Conservation (phyloP, 2,888 invertebrate genomes). For the Drosophila paramelanica region DNA sequence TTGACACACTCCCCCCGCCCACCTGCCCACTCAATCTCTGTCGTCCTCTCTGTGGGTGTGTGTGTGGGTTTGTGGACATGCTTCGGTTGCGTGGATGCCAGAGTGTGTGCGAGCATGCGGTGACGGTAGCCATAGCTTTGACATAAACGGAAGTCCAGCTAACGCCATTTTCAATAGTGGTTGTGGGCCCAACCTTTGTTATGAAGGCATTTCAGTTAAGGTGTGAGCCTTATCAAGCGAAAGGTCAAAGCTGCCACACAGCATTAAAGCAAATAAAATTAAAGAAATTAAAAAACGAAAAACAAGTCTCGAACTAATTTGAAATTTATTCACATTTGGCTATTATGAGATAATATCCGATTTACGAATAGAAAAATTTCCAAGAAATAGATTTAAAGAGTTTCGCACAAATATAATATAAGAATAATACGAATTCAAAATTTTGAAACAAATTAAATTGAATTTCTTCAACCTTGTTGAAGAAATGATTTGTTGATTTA, state of each 20-base stretch:
- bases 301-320: not conserved
- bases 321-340: too few relatives aligned
- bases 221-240: too few relatives aligned
- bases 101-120: conserved; percentile 3
- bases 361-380: too few relatives aligned
- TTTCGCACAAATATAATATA: too few relatives aligned
- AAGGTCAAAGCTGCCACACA: too few relatives aligned
- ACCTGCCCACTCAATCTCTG: not conserved
- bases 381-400: too few relatives aligned
- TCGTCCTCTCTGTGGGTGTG: not conserved
- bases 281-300: not conserved
- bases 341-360: too few relatives aligned
- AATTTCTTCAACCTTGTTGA: too few relatives aligned
- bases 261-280: too few relatives aligned
- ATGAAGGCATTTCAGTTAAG: conserved; percentile 3
- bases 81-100: not conserved
- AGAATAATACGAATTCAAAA: too few relatives aligned
- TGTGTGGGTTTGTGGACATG: not conserved
- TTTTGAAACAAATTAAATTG: too few relatives aligned
- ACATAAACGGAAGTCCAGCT: conserved; percentile 44
- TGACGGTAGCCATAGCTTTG: conserved; percentile 56
- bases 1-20: conserved; percentile 1
- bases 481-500: too few relatives aligned
- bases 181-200: conserved; percentile 9
- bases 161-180: conserved; percentile 3